Percentiles rank a stretch among this genome's conserved stretches.
phyloP scores from a whole-genome alignment of 2,113 vertebrate species.

The Clinocottus analis region DNA sequence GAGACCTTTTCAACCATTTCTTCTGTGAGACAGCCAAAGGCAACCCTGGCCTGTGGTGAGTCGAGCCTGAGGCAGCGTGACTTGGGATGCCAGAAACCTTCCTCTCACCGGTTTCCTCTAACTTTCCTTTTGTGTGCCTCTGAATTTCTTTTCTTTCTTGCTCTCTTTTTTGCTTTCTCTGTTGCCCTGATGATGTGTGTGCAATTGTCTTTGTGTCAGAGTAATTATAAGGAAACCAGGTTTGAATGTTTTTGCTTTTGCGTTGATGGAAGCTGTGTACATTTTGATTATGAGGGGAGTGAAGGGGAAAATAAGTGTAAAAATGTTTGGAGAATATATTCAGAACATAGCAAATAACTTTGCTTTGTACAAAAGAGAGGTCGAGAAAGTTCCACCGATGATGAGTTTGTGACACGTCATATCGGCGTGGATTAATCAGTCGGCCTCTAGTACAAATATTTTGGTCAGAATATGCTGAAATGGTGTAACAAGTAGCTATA shows the following conservation, averaged over 20 bases:
- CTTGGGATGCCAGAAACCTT: conserved; percentile 9
- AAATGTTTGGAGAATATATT: neutral
- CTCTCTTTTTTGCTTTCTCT: neutral
- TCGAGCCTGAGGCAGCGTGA: conserved; percentile 24
- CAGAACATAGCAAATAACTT: neutral
- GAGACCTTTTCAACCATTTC: conserved; percentile 84
- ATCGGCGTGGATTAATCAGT: no score
- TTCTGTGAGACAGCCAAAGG: conserved; percentile 85
- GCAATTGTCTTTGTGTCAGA: neutral
- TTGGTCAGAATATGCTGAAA: neutral
- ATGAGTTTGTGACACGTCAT: no score
- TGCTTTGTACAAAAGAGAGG: neutral
- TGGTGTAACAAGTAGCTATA: neutral
- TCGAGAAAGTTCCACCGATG: neutral
- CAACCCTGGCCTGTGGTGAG: conserved; percentile 85
- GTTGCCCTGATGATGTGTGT: neutral
- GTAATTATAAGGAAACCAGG: neutral
- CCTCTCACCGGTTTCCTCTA: neutral
- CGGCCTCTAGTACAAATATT: neutral
- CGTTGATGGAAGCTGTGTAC: neutral
- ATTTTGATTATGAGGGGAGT: neutral
- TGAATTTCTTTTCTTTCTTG: neutral
- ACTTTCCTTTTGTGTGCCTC: neutral
- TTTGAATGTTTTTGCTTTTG: conserved; percentile 12
- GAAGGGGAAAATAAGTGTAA: neutral